A percentile compares a stretch with the other conserved stretches of the same genome.
Evolutionary conservation across 2,888 invertebrate species (phyloP).

Genomic region (Spisula solida): DNA sequence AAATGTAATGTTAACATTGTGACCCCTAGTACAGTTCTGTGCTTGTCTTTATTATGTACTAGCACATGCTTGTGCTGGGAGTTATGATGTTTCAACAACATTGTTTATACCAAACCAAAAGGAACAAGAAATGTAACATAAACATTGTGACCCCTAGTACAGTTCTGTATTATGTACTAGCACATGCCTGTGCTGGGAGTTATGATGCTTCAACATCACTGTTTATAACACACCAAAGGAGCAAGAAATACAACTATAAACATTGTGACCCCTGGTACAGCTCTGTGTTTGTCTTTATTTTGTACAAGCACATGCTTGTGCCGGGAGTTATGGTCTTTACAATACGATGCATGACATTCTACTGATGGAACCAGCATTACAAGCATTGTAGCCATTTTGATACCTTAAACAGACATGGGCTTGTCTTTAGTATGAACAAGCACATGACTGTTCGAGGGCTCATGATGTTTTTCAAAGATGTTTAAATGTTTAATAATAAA

Average conservation of each 20-base stretch:
- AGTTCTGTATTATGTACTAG: constrained; percentile 26
- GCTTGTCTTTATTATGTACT: background rate
- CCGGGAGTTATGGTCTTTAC: background rate
- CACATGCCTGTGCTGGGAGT: constrained; percentile 49
- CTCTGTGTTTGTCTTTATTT: constrained; percentile 40
- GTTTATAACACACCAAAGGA: too few species aligned
- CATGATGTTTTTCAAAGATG: background rate
- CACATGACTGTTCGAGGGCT: constrained; percentile 52
- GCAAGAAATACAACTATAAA: too few species aligned
- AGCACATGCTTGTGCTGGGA: constrained; percentile 50
- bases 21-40: constrained; percentile 24
- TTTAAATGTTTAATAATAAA: background rate
- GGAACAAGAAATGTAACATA: background rate
- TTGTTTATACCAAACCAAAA: too few species aligned
- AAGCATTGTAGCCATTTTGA: background rate
- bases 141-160: constrained; percentile 7
- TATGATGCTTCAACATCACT: too few species aligned
- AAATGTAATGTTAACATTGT: background rate
- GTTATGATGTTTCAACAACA: background rate
- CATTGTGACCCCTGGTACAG: constrained; percentile 31
- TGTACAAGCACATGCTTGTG: constrained; percentile 26
- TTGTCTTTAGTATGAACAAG: constrained; percentile 14
- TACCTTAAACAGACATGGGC: constrained; percentile 13
- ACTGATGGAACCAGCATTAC: too few species aligned
- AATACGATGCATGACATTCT: too few species aligned